These are phyloP conservation scores for Platysteira castanea DNA, from an alignment of 2,113 vertebrate species.

Conservation along the genomic window DNA sequence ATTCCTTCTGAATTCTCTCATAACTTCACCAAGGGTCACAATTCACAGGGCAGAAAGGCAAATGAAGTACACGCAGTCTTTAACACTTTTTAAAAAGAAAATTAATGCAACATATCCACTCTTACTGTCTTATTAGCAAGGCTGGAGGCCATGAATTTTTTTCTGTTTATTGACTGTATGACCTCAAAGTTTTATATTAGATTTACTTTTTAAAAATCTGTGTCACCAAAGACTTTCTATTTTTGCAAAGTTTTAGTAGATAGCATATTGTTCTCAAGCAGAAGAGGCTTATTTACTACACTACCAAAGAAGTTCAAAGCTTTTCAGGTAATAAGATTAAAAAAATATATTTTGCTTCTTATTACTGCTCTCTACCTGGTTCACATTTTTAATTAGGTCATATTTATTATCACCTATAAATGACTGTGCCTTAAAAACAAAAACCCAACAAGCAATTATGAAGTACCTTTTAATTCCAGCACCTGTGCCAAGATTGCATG, in stretches of 20 bases:
- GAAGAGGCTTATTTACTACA: not conserved
- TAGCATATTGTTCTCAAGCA: not conserved
- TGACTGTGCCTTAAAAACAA: not conserved
- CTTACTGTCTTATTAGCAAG: not conserved
- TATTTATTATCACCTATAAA: not conserved
- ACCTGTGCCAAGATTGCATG: constrained; percentile 78
- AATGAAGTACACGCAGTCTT: not conserved
- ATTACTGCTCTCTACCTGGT: not conserved
- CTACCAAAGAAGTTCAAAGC: not conserved
- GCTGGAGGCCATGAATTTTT: not conserved
- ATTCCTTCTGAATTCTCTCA: not conserved
- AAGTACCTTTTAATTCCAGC: constrained; percentile 90
- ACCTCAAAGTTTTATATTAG: not conserved
- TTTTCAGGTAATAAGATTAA: not conserved
- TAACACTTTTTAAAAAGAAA: not conserved
- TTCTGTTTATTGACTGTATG: not conserved
- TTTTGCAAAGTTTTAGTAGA: not conserved
- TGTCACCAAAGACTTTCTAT: not conserved
- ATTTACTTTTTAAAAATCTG: not conserved
- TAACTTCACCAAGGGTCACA: not conserved
- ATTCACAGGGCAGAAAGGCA: not conserved
- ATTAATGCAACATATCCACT: not conserved
- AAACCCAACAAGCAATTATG: not conserved
- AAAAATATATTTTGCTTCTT: not conserved
- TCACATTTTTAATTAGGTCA: not conserved